Percentiles rank a stretch among this genome's conserved stretches.
phyloP scores from a whole-genome alignment of 2,888 invertebrate genomes.

The Himalopsyche anomala region DNA sequence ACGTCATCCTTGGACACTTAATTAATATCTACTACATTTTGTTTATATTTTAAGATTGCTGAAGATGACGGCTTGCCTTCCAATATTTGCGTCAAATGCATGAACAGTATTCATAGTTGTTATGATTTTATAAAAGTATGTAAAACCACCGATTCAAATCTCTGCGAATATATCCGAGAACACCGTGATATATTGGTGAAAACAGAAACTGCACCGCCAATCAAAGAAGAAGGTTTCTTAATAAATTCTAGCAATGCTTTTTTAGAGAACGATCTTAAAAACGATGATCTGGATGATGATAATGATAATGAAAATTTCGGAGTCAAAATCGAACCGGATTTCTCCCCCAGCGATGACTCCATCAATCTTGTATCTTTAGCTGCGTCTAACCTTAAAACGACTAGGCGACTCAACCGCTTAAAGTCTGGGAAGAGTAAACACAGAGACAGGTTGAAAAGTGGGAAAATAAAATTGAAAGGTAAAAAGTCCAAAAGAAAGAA shows the following conservation, averaged over 20 bases:
- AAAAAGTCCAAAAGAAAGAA: slow-evolving; percentile 32
- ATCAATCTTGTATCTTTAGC: neutral
- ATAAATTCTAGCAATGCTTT: neutral
- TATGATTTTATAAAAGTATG: slow-evolving; percentile 73
- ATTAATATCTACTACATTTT: too few species aligned
- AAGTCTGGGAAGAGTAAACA: slow-evolving; percentile 42
- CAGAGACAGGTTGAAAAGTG: slow-evolving; percentile 38
- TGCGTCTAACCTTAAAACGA: neutral
- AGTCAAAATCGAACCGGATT: slow-evolving; percentile 35
- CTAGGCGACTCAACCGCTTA: neutral
- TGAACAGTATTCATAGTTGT: slow-evolving; percentile 74
- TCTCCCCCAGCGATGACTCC: neutral
- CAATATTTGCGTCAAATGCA: slow-evolving; percentile 75
- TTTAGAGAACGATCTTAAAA: neutral
- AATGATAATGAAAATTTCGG: slow-evolving; percentile 6
- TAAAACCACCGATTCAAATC: slow-evolving; percentile 52
- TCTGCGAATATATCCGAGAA: slow-evolving; percentile 49
- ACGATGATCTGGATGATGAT: neutral
- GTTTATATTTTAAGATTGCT: slow-evolving; percentile 65
- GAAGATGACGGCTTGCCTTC: slow-evolving; percentile 74
- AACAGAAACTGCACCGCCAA: neutral
- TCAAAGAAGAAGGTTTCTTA: slow-evolving; percentile 53
- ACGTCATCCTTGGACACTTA: too few species aligned
- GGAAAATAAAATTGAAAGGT: slow-evolving; percentile 32
- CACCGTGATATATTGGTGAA: slow-evolving; percentile 33